Base-by-base conservation (phyloP, 2,113 vertebrate genomes). In the Mesembrinibis cayennensis region DNA sequence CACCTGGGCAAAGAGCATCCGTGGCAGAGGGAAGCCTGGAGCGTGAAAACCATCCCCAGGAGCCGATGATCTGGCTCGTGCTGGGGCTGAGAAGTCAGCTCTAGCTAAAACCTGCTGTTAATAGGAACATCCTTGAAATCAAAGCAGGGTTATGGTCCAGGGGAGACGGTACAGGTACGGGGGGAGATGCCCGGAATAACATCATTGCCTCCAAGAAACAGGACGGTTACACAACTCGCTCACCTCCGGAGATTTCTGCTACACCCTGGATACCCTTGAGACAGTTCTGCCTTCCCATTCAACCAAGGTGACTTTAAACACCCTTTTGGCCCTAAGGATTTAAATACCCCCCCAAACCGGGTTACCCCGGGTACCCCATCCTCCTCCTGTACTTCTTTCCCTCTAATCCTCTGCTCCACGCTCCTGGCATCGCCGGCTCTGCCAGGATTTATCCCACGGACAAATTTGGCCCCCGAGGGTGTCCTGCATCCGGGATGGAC, bases 291-390 rank as follows among this genome's bases (percentile, higher is more conserved):
- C 93, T 62, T 18, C 40, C 29, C 1, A 0, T 45, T 30, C 69
- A n/a, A 17, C 67, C 92, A 93, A 96, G 88, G 92, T 95, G 92
- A 95, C 90, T 72, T 23, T 6, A 67, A 82, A 62, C 13, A 42
- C 16, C 38, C 16, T 23, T 86, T 40, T 5, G 34, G 42, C 74
- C 65, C 45, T 0, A 1, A 66, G 49, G 78, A 49, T 89, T 93
- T 84, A 52, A 26, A 11, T 6, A 29, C 3, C 6, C 5, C 0
- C 27, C 30, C 55, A 59, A 13, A 16, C 32, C 2, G 0, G 49
- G 58, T 44, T 63, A 58, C n/a, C 49, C 71, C 12, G 0, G 49
- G 38, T 17, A 0, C 13, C 50, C 26, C 6, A 1, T 66, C 44
- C 52, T 86, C 76, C 66, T 85, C 87, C 17, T 17, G 52, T 11